phyloP scores from a whole-genome alignment of 2,797 vertebrate species.

The Eulemur coronatus region DNA sequence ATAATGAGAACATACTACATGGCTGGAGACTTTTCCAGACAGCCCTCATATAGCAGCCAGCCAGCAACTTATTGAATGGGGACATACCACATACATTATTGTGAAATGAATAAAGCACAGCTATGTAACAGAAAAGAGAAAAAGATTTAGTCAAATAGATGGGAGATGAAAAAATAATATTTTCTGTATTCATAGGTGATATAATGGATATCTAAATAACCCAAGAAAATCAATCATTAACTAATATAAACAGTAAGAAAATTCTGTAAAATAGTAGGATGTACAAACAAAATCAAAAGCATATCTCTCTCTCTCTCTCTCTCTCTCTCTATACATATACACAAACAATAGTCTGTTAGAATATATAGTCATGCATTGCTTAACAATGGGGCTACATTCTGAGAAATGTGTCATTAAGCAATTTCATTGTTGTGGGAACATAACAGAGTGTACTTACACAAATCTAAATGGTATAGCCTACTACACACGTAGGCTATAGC shows the following conservation, averaged over 20 bases:
- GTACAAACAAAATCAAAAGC: not conserved
- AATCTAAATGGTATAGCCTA: not conserved
- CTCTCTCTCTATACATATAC: not conserved
- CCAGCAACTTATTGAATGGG: not conserved
- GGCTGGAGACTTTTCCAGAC: no score
- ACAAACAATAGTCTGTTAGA: not conserved
- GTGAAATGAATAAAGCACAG: not conserved
- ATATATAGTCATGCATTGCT: not conserved
- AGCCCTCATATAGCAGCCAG: not conserved
- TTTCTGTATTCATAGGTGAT: not conserved
- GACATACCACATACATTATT: not conserved
- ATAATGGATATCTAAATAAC: not conserved
- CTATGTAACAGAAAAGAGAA: not conserved
- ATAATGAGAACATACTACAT: no score
- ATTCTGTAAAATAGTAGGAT: not conserved
- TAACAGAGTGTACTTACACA: not conserved
- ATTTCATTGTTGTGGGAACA: not conserved
- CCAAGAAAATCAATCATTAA: not conserved
- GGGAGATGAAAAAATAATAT: not conserved
- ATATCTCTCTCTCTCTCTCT: not conserved
- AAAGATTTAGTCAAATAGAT: not conserved
- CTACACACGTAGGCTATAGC: not conserved
- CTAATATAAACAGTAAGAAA: not conserved
- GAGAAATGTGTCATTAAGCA: not conserved
- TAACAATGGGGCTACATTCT: not conserved